phyloP scores from a whole-genome alignment of 1,140 invertebrate species.

The Nomia melanderi region DNA sequence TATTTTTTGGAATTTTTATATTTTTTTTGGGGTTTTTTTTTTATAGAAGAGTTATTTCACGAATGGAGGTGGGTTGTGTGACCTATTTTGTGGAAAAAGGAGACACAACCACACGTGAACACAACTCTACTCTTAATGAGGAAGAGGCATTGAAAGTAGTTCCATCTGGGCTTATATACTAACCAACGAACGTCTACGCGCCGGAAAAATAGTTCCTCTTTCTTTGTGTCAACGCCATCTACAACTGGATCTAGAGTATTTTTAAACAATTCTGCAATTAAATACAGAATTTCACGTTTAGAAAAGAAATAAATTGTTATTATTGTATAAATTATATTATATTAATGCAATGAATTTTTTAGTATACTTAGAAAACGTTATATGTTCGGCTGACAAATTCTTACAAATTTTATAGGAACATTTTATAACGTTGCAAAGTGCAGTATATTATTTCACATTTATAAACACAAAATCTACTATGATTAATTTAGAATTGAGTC shows the following conservation, averaged over 20 bases:
- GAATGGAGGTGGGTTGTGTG: slow-evolving; percentile 90
- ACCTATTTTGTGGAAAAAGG: slow-evolving; percentile 83
- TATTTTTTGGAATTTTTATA: slow-evolving; percentile 75
- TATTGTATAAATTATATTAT: not conserved
- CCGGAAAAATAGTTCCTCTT: slow-evolving; percentile 60
- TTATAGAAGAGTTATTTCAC: slow-evolving; percentile 89
- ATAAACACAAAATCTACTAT: not conserved
- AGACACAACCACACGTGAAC: slow-evolving; percentile 84
- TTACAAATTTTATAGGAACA: not conserved
- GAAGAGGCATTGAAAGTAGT: slow-evolving; percentile 81
- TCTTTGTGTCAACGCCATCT: not conserved
- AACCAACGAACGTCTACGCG: slow-evolving; percentile 36
- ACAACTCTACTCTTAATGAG: slow-evolving; percentile 83
- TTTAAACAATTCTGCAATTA: not conserved
- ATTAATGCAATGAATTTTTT: not conserved
- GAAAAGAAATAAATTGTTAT: not conserved
- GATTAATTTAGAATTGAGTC: not conserved
- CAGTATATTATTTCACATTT: not conserved
- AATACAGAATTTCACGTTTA: not conserved
- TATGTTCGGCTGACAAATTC: not conserved
- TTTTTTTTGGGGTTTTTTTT: slow-evolving; percentile 86
- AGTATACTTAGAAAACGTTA: not conserved
- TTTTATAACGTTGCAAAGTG: not conserved
- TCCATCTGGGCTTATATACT: slow-evolving; percentile 76
- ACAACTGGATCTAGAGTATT: slow-evolving; percentile 2